A percentile compares a stretch with the other conserved stretches of the same genome.
Evolutionary conservation across 2,797 vertebrate species (phyloP).

Genomic region (Tolypeutes matacus): DNA sequence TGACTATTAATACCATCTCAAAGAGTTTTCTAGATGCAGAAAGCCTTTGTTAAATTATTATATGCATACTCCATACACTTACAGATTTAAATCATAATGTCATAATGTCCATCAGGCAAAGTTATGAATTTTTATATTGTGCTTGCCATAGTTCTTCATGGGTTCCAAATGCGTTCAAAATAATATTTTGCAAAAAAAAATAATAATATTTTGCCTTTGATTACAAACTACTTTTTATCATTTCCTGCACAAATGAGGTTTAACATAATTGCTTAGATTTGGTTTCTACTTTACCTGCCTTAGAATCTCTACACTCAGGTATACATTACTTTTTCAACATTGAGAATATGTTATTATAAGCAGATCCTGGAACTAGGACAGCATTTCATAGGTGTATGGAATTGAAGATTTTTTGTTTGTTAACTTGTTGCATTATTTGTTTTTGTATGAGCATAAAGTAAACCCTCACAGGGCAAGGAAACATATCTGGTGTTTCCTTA

Average conservation of each 20-base stretch:
- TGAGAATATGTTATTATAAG: not conserved
- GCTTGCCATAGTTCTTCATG: not conserved
- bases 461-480: conserved; percentile 34
- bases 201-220: conserved; percentile 34
- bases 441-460: conserved; percentile 42
- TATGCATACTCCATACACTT: not conserved
- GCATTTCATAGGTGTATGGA: conserved; percentile 50
- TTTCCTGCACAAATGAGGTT: not conserved
- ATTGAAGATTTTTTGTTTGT: not conserved
- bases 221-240: not conserved
- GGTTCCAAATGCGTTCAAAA: conserved; percentile 4
- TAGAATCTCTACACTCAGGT: conserved; percentile 39
- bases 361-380: conserved; percentile 2
- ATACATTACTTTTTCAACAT: not conserved
- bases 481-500: conserved; percentile 37
- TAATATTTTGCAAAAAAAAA: conserved; percentile 20
- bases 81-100: conserved; percentile 3
- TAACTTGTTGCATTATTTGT: conserved; percentile 49
- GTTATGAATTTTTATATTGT: not conserved
- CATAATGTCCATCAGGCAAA: not conserved
- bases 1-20: conserved; percentile 39
- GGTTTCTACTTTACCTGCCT: not conserved
- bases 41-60: conserved; percentile 43
- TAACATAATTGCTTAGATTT: conserved; percentile 35
- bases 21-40: not conserved